Evolutionary conservation across 2,797 vertebrate genomes (phyloP).

Genomic region (Sebastes matsubarae): DNA sequence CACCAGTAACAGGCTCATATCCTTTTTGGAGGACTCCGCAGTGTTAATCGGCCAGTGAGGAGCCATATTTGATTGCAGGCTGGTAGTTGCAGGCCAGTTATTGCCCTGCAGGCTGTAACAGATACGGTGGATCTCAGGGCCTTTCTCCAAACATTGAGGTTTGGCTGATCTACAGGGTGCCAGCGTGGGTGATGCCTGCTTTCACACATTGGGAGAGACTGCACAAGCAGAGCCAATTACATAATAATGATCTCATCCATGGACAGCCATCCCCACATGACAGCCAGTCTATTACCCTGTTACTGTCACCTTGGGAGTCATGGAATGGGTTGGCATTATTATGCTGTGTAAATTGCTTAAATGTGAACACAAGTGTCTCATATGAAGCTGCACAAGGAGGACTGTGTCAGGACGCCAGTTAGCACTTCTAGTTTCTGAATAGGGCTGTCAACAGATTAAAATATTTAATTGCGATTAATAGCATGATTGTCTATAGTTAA

Average conservation of each 20-base stretch:
- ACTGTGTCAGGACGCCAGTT: conserved; percentile 65
- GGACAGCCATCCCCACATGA: conserved; percentile 31
- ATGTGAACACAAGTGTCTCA: conserved; percentile 14
- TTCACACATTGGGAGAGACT: conserved; percentile 45
- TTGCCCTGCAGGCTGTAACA: conserved; percentile 16
- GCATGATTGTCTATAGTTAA: too few relatives aligned
- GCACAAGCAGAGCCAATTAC: conserved; percentile 28
- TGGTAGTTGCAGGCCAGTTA: conserved; percentile 1
- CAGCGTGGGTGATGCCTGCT: conserved; percentile 24
- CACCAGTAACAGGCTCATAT: conserved; percentile 8
- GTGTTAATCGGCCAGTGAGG: conserved; percentile 9
- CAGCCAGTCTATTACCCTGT: conserved; percentile 39
- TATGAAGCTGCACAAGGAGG: conserved; percentile 49
- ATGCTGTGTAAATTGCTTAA: not conserved
- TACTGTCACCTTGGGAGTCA: conserved; percentile 31
- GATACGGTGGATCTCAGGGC: conserved; percentile 25
- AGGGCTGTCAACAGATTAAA: rapidly evolving
- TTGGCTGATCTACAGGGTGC: conserved; percentile 32
- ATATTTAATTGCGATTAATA: too few relatives aligned
- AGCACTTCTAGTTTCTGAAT: conserved; percentile 67
- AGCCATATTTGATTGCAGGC: not conserved
- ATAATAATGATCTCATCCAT: conserved; percentile 51
- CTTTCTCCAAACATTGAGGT: conserved; percentile 41
- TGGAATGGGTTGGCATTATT: conserved; percentile 23
- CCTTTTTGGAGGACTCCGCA: not conserved